Conservation (phyloP, 2,888 invertebrate species). For the Andrena minutula region DNA sequence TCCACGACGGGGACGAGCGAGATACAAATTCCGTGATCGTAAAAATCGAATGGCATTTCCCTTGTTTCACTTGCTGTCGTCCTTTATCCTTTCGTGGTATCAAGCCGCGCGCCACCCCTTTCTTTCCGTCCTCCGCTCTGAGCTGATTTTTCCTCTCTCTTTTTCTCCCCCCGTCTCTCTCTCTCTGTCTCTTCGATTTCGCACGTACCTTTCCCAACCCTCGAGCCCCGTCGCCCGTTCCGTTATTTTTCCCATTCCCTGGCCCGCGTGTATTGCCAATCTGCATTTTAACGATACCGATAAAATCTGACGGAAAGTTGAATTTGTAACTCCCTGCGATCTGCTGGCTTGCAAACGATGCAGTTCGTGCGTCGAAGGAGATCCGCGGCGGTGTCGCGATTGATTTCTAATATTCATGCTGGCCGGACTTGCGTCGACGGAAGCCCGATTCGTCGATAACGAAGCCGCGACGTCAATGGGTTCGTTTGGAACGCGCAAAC, state of each 20-base stretch:
- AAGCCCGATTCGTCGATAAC: neutral
- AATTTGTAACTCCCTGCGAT: constrained; percentile 46
- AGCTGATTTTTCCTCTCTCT: constrained; percentile 14
- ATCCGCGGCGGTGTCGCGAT: constrained; percentile 33
- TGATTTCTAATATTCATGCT: constrained; percentile 48
- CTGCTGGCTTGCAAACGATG: constrained; percentile 10
- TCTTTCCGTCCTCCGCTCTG: neutral
- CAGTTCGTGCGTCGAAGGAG: constrained; percentile 4
- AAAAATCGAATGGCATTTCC: constrained; percentile 76
- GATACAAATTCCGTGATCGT: constrained; percentile 81
- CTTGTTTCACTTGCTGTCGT: constrained; percentile 58
- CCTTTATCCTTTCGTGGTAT: constrained; percentile 66
- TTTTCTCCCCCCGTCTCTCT: neutral
- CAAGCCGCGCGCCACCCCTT: constrained; percentile 37
- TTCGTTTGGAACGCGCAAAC: no score
- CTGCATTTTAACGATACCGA: constrained; percentile 77
- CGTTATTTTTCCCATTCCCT: constrained; percentile 42
- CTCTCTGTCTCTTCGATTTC: constrained; percentile 38
- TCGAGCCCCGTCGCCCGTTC: neutral
- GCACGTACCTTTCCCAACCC: constrained; percentile 25
- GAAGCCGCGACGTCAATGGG: no score
- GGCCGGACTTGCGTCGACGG: neutral
- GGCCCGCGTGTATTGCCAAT: constrained; percentile 73
- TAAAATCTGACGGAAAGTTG: constrained; percentile 69
- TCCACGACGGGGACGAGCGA: constrained; percentile 67